Base-by-base conservation (phyloP, 2,888 invertebrate genomes). In the Sminthurides aquaticus region DNA sequence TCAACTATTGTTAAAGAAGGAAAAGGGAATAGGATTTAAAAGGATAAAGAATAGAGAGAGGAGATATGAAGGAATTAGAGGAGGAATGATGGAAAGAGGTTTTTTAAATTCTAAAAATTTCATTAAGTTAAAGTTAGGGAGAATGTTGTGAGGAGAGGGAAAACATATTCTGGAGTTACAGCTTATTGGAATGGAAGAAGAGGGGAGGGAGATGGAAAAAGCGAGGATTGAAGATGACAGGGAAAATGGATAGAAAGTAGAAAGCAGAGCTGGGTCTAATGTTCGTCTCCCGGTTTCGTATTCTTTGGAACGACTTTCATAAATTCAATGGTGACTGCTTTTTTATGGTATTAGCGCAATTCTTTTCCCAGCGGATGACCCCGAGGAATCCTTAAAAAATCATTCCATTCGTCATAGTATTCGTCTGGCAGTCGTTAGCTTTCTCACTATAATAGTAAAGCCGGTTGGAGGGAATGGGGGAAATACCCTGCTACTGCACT, bases 331-430 rank as follows among this genome's bases (percentile, higher is more conserved):
- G 60, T 2, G 60, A 60, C 27, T 60, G 60, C 20, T 27, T 60
- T 2, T 60, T 60, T 26, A 60, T 60, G 60, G 60, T 49, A 24
- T n/a, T 60, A 24, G 49, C 60, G 27, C 60, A 60, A 49, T 60
- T 24, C 49, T 60, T 5, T n/a, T 11, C 49, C 60, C 60, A 3
- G 49, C 48, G 2, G 8, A 2, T 22, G 49, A 60, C 11, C 49
- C 60, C 3, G 3, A 2, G 3, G 49, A 43, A 2, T 22, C 60
- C 11, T 25, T 60, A 5, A 28, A 49, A 26, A 25, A 18, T 34
- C 60, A 60, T 27, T 25, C 26, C 8, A 2, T 49, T n/a, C n/a
- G n/a, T n/a, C n/a, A n/a, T n/a, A n/a, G n/a, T 26, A 60, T 60
- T 27, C 34, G 60, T 18, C 48, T 27, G 3, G 34, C 26, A 22